These are phyloP conservation scores for Catamblyrhynchus diadema DNA, from an alignment of 2,797 vertebrate species.

Conservation along the genomic window DNA sequence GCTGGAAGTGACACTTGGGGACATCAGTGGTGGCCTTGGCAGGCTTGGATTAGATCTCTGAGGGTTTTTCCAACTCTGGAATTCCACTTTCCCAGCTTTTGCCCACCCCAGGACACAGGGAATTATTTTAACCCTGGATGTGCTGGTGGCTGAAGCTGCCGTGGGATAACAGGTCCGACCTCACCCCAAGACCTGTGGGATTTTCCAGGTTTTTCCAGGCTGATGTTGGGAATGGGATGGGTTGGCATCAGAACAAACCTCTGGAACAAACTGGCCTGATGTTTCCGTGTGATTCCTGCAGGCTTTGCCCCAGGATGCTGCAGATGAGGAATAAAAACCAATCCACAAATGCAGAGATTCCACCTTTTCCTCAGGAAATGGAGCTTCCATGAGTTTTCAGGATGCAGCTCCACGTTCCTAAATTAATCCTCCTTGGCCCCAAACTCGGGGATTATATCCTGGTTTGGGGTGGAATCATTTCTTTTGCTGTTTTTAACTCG, in stretches of 20 bases:
- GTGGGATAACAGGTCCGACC: fast-evolving
- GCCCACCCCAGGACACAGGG: background rate
- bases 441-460: fast-evolving
- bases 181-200: fast-evolving
- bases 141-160: background rate
- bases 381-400: fast-evolving
- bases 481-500: background rate
- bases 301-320: background rate
- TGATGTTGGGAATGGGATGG: background rate
- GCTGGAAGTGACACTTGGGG: background rate
- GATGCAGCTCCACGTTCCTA: background rate
- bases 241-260: background rate
- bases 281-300: background rate
- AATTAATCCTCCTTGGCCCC: background rate
- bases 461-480: background rate
- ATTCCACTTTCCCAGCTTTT: background rate
- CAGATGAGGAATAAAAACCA: background rate
- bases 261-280: background rate
- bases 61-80: background rate
- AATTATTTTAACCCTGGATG: background rate
- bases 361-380: background rate
- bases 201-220: background rate
- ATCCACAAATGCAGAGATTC: background rate
- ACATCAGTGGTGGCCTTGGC: background rate
- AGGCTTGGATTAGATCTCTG: background rate